A percentile compares a stretch with the other conserved stretches of the same genome.
These are phyloP conservation scores for Leptestheria dahalacensis DNA, from an alignment of 1,140 invertebrate species.

Conservation along the genomic window DNA sequence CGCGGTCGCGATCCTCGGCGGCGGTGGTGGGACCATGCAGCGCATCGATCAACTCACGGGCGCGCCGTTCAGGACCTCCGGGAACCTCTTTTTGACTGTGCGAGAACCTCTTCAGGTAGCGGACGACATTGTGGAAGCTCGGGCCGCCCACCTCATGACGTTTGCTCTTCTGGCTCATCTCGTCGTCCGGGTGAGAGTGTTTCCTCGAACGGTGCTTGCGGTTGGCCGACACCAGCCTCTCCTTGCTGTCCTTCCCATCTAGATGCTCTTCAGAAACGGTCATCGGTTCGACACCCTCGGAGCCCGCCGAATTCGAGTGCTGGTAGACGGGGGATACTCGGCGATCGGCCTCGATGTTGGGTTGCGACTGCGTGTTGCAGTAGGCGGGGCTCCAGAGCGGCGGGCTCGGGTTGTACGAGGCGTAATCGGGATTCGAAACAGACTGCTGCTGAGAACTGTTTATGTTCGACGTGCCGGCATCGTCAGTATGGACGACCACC, in stretches of 20 bases:
- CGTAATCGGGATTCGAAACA: background rate
- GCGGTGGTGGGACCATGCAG: conserved; percentile 30
- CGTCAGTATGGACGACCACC: background rate
- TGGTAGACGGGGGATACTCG: background rate
- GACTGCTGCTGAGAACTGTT: background rate
- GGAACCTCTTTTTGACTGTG: conserved; percentile 15
- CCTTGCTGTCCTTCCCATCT: background rate
- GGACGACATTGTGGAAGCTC: conserved; percentile 13
- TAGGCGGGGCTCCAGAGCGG: background rate
- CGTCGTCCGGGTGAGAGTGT: background rate
- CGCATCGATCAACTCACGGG: conserved; percentile 33
- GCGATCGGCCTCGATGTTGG: background rate
- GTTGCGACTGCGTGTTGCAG: background rate
- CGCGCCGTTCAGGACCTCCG: conserved; percentile 3
- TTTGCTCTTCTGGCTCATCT: background rate
- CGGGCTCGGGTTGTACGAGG: background rate
- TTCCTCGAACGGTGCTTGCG: background rate
- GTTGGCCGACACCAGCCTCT: background rate
- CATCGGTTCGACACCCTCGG: background rate
- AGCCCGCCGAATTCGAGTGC: background rate
- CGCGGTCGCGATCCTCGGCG: conserved; percentile 35
- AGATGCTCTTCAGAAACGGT: background rate
- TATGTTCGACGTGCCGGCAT: background rate
- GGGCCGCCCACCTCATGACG: background rate
- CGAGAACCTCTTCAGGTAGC: conserved; percentile 12